Evolutionary conservation across 1,140 invertebrate genomes (phyloP).

Genomic region (Potamilus streckersoni): DNA sequence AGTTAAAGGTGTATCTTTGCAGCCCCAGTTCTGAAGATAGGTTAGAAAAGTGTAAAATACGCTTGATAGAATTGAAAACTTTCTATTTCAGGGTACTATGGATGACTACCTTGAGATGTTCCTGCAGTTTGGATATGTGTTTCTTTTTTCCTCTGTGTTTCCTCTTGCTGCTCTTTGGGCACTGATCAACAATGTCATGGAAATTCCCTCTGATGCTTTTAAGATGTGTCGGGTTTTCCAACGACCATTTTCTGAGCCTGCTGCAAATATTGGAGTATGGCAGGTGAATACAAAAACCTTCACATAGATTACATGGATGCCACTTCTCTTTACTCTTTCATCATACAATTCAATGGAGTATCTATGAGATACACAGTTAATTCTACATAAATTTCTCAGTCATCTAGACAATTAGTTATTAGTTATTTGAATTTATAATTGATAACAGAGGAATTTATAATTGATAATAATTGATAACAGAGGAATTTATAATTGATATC

Average conservation of each 20-base stretch:
- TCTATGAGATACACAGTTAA: too few relatives aligned
- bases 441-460: too few relatives aligned
- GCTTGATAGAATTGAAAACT: neutral
- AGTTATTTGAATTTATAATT: too few relatives aligned
- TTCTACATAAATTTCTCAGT: too few relatives aligned
- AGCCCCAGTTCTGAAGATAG: too few relatives aligned
- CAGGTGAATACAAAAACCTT: slow-evolving; percentile 76
- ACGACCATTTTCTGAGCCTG: slow-evolving; percentile 88
- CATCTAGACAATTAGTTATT: too few relatives aligned
- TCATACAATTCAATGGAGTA: neutral
- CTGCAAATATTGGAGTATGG: slow-evolving; percentile 95
- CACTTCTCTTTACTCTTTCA: neutral
- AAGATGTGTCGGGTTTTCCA: slow-evolving; percentile 95
- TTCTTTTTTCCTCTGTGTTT: slow-evolving; percentile 96
- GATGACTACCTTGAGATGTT: slow-evolving; percentile 98
- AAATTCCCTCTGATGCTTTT: slow-evolving; percentile 94
- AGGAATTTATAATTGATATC: too few relatives aligned
- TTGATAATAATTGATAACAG: too few relatives aligned
- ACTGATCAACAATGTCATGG: slow-evolving; percentile 92
- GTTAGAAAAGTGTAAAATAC: too few relatives aligned
- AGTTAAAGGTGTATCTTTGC: too few relatives aligned
- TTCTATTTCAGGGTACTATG: slow-evolving; percentile 83
- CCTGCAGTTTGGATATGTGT: slow-evolving; percentile 84
- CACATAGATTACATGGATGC: neutral
- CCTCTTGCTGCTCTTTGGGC: slow-evolving; percentile 94